phyloP scores from a whole-genome alignment of 2,888 invertebrate genomes.

The Scelioninae gen. 1 region DNA sequence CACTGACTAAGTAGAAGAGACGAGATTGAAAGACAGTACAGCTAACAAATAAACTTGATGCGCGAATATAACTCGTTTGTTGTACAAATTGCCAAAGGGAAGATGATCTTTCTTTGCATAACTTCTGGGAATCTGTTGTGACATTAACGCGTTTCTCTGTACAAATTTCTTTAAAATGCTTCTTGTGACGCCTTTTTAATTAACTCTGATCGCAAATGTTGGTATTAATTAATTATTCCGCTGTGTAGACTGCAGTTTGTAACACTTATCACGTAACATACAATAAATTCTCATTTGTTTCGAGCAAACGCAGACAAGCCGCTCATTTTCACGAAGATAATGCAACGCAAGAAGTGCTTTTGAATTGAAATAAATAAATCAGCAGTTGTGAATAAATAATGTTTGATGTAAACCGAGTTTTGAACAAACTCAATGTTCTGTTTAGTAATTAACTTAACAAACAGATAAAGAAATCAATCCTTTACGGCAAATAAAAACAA shows the following conservation, averaged over 20 bases:
- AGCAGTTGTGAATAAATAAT: conserved; percentile 24
- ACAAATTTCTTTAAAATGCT: background rate
- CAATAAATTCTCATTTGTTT: conserved; percentile 31
- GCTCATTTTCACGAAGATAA: conserved; percentile 17
- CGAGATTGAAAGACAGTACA: conserved; percentile 49
- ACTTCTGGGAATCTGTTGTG: conserved; percentile 3
- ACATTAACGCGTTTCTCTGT: background rate
- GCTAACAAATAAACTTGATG: conserved; percentile 51
- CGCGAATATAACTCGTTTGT: conserved; percentile 31
- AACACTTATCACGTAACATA: conserved; percentile 28
- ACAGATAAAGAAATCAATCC: too few species aligned
- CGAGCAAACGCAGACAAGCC: conserved; percentile 21
- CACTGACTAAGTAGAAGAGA: conserved; percentile 40
- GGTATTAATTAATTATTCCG: conserved; percentile 30
- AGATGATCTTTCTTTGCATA: background rate
- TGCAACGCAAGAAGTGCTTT: conserved; percentile 20
- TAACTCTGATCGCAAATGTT: conserved; percentile 20
- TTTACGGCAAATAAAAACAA: too few species aligned
- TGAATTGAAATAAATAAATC: conserved; percentile 38
- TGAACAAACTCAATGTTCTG: conserved; percentile 3
- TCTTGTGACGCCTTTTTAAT: conserved; percentile 13
- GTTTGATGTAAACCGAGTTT: conserved; percentile 13
- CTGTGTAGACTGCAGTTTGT: conserved; percentile 16
- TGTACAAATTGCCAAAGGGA: conserved; percentile 8
- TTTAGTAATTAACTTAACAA: too few species aligned